Evolutionary conservation across 2,888 invertebrate genomes (phyloP), one percentile per base, ranked within the genome.

Genomic region (Leptothorax acervorum): DNA sequence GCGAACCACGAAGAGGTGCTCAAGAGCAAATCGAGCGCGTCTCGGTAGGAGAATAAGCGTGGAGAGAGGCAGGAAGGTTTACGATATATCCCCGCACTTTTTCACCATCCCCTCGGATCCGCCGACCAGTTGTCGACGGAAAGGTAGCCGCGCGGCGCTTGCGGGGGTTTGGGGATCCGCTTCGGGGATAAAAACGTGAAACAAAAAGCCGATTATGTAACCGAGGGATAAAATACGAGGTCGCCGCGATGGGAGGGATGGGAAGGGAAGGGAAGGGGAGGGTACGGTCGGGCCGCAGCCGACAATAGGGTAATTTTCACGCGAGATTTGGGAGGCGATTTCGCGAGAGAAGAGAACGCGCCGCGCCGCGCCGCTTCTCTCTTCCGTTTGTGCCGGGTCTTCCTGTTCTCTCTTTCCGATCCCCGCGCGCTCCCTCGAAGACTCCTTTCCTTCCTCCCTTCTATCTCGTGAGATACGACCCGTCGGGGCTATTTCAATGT

Each of bases 291-390:
- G 88, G 57, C 70, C 53, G 31, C 6, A 3, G n/a, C 57, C 79
- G 90, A 90, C 94, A 95, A 95, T 95, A 93, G 95, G 94, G 94
- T 94, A 95, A 95, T 95, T 94, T 94, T 95, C 95, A 94, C 95
- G 95, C 94, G 94, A 94, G 94, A 94, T 95, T 95, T 95, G 94
- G 93, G 93, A 94, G 93, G 93, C 93, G 94, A 94, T 94, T 92
- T 93, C 91, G 91, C 93, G 93, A 89, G 91, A 92, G 91, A 90
- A 87, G 86, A 87, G 90, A 85, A 70, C 35, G 35, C 35, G 35
- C 35, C 5, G 23, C 23, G 23, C 23, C 76, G 82, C 78, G 83
- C 79, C 86, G 31, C 66, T 63, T 78, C 83, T 88, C 87, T 66
- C 81, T 81, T 79, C 35, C 70, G 12, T 70, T 57, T 83, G 31